Evolutionary conservation across 1,140 invertebrate species (phyloP).

Genomic region (Arion vulgaris): DNA sequence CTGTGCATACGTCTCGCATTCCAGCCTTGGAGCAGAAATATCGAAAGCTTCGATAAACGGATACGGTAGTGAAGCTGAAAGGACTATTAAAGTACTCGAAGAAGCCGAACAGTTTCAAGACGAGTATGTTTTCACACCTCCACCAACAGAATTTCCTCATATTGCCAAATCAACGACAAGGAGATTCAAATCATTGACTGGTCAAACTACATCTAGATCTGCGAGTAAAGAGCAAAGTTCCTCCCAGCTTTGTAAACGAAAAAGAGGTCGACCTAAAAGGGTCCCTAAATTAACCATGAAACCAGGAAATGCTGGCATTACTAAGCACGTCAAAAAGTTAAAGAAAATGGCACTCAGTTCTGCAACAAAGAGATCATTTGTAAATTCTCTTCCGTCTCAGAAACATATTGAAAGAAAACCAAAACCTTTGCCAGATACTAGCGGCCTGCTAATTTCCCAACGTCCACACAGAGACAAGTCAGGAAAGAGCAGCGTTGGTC

Average conservation of each 20-base stretch:
- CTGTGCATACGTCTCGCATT: constrained; percentile 85
- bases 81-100: constrained; percentile 82
- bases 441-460: constrained; percentile 27
- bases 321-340: constrained; percentile 1
- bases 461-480: constrained; percentile 23
- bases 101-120: constrained; percentile 86
- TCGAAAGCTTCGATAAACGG: constrained; percentile 72
- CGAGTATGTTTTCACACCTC: constrained; percentile 79
- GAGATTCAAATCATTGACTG: not conserved
- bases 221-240: not conserved
- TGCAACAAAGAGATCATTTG: constrained; percentile 3
- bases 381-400: not conserved
- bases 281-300: not conserved
- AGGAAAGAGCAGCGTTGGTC: constrained; percentile 35
- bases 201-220: not conserved
- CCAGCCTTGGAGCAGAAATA: constrained; percentile 74
- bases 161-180: constrained; percentile 28
- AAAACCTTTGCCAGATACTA: constrained; percentile 2
- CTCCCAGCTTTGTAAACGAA: not conserved
- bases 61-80: constrained; percentile 73
- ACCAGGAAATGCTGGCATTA: not conserved
- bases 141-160: constrained; percentile 70
- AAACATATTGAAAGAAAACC: constrained; percentile 1
- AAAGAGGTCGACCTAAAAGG: constrained; percentile 28
- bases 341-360: not conserved